These are phyloP conservation scores for Oscheius sp. DNA, from an alignment of 2,888 invertebrate species.

Conservation along the genomic window DNA sequence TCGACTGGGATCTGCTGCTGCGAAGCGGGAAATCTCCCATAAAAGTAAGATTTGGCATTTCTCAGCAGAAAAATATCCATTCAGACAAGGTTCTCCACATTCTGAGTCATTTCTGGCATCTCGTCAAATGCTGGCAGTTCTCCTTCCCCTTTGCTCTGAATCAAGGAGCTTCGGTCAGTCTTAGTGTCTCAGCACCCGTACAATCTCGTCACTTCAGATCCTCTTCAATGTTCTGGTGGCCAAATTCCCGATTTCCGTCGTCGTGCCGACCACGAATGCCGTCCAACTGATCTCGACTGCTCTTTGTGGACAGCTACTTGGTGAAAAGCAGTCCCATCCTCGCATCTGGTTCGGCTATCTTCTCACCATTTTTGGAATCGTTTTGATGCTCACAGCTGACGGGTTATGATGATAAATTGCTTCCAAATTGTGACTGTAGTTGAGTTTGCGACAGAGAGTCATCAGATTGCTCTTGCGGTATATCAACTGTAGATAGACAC, in stretches of 20 bases:
- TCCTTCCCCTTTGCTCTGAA: constrained; percentile 48
- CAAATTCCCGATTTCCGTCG: constrained; percentile 48
- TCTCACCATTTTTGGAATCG: constrained; percentile 38
- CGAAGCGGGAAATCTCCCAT: background rate
- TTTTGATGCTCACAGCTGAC: constrained; percentile 41
- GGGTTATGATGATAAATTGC: constrained; percentile 3
- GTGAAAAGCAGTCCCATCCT: constrained; percentile 38
- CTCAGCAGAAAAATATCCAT: background rate
- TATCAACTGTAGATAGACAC: no score
- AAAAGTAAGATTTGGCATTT: constrained; percentile 2
- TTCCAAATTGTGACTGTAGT: no score
- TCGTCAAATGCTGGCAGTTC: constrained; percentile 47
- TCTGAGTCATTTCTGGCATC: constrained; percentile 35
- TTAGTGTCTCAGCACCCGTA: background rate
- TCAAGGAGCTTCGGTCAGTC: constrained; percentile 47
- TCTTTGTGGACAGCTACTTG: constrained; percentile 42
- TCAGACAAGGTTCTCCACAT: constrained; percentile 24
- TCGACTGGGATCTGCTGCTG: constrained; percentile 41
- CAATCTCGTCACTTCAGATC: constrained; percentile 34
- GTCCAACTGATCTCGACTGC: constrained; percentile 48
- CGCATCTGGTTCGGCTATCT: constrained; percentile 40
- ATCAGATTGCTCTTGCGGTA: no score
- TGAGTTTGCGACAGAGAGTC: no score
- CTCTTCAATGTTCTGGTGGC: constrained; percentile 51
- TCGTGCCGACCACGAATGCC: constrained; percentile 53